Base-by-base conservation (phyloP, 2,888 invertebrate genomes). In the Caenorhabditis sp. region DNA sequence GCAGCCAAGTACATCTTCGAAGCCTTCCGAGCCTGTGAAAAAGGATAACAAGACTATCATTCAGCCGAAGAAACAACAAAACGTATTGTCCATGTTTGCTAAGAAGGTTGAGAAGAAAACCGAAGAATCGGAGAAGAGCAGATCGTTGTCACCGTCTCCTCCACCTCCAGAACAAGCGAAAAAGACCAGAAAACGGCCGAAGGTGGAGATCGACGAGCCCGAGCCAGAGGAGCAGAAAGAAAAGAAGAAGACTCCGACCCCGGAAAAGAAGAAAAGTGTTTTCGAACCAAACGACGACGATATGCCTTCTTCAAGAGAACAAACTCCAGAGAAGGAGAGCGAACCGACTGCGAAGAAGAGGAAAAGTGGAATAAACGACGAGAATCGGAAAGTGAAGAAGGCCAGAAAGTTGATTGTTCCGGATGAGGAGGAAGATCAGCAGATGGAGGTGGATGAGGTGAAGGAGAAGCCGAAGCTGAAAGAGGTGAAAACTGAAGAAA, bases 121-220 rank as follows among this genome's bases (percentile, higher is more conserved):
- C 0, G 76, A 37, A 22, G 24, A 53, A 40, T 18, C 47, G 13
- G 61, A 55, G 13, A 62, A 69, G 9, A 47, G 47, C 20, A 47
- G 18, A 9, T 47, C 47, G 6, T 13, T 13, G 20, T 51, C 68
- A 20, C 50, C 68, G 11, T 62, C 71, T 1, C 72, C 72, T 18
- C 47, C 51, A 8, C 35, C 55, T 18, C 22, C 56, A 37, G 58
- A 32, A 40, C 40, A 40, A 13, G 40, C 53, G 18, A 53, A 58
- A 24, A 70, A 70, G 37, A 18, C 22, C 13, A 51, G 76, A 11
- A 81, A 81, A 26, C 76, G 81, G 15, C 76, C 72, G 15, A 82
- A 64, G 20, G 24, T 72, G 32, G 82, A 82, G 51, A 51, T 82
- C 3, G 77, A 82, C 40, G 79, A 71, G 55, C 18, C 47, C 6